Percentiles rank a stretch among this genome's conserved stretches.
phyloP scores from a whole-genome alignment of 2,797 vertebrate genomes.

The Acanthis flammea region DNA sequence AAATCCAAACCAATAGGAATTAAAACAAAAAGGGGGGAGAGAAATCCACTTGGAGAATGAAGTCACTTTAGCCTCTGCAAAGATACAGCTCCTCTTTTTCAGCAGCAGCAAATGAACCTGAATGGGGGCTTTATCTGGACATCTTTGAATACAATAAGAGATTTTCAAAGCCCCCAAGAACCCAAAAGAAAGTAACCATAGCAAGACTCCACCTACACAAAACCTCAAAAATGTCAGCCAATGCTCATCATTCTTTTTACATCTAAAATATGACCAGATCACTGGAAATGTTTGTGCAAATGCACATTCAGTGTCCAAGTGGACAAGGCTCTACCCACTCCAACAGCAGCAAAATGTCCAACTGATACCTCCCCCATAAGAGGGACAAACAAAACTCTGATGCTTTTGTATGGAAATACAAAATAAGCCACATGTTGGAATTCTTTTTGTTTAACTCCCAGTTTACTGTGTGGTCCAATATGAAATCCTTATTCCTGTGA shows the following conservation, averaged over 20 bases:
- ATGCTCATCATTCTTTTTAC: background rate
- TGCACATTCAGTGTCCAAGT: too few relatives aligned
- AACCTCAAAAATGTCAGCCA: background rate
- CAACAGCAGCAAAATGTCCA: background rate
- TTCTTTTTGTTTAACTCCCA: background rate
- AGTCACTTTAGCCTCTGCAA: background rate
- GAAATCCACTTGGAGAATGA: background rate
- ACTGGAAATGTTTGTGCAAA: background rate
- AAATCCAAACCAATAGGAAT: background rate
- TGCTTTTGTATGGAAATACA: background rate
- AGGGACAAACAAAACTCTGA: background rate
- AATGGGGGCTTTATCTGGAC: background rate
- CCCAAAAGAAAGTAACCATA: background rate
- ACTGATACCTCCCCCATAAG: background rate
- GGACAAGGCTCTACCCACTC: background rate
- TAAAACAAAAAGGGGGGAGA: rapidly evolving
- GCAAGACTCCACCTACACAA: background rate
- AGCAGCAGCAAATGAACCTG: background rate
- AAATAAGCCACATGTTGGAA: background rate
- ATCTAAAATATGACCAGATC: background rate
- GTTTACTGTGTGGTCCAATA: slow-evolving; percentile 21
- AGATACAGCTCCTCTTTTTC: background rate
- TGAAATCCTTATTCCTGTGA: background rate
- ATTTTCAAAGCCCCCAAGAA: background rate
- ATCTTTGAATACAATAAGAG: background rate